These are phyloP conservation scores for Panulirus ornatus DNA, from an alignment of 1,140 invertebrate species.

Conservation along the genomic window DNA sequence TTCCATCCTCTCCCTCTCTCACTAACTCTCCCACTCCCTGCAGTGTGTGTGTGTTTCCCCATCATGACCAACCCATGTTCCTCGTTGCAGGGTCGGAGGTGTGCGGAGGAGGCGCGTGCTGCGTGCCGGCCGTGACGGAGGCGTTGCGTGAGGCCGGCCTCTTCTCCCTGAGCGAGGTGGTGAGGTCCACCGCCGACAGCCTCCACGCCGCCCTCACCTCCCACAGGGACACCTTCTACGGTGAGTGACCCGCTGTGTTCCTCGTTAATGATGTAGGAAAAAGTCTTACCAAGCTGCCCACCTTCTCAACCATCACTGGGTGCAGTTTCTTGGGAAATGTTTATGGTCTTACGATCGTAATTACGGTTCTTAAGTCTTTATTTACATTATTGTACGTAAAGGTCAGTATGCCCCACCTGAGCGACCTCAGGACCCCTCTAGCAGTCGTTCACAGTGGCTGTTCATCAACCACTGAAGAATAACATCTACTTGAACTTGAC, in stretches of 20 bases:
- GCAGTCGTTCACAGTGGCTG: background rate
- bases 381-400: background rate
- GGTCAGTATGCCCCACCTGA: background rate
- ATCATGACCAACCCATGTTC: background rate
- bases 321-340: background rate
- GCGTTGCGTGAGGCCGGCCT: constrained; percentile 26
- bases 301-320: background rate
- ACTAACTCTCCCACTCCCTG: background rate
- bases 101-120: constrained; percentile 42
- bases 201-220: constrained; percentile 23
- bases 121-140: constrained; percentile 44
- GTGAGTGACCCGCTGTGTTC: constrained; percentile 2
- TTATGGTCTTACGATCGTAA: background rate
- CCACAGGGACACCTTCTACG: constrained; percentile 27
- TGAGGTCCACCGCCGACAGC: constrained; percentile 18
- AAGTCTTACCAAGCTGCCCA: background rate
- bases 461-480: too few species aligned
- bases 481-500: too few species aligned
- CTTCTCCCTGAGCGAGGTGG: constrained; percentile 34
- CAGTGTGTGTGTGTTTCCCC: background rate
- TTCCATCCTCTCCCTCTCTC: constrained; percentile 29
- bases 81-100: constrained; percentile 28
- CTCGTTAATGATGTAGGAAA: background rate
- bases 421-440: background rate
- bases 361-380: background rate